A percentile compares a stretch with the other conserved stretches of the same genome.
Conservation (phyloP, 2,797 vertebrate genomes). For the Hemibagrus guttatus region DNA sequence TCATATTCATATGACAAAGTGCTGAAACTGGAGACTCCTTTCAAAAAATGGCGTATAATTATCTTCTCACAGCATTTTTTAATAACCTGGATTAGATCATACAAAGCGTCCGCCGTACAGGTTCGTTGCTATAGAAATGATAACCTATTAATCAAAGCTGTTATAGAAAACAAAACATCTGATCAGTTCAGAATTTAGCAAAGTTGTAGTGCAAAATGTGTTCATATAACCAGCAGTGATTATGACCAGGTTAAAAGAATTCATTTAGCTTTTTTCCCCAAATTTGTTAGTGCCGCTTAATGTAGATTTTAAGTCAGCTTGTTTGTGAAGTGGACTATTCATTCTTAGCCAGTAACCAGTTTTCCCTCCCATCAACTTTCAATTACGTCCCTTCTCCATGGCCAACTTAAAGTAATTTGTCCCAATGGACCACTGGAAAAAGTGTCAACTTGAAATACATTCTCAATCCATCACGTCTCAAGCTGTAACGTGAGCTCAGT, state of each 20-base stretch:
- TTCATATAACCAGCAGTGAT: neutral
- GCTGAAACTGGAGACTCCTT: neutral
- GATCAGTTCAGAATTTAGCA: neutral
- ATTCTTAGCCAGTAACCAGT: neutral
- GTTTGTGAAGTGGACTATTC: neutral
- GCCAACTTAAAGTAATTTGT: conserved; percentile 5
- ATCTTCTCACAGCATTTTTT: neutral
- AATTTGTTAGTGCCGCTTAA: neutral
- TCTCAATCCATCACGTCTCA: neutral
- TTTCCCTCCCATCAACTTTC: conserved; percentile 6
- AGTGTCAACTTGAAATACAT: conserved; percentile 3
- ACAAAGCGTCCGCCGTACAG: neutral
- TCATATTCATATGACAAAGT: neutral
- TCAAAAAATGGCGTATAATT: no score
- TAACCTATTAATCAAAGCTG: neutral
- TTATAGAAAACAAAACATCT: neutral
- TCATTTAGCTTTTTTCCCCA: neutral
- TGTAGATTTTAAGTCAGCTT: neutral
- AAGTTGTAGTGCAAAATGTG: neutral
- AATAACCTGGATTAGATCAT: neutral
- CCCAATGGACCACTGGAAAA: neutral
- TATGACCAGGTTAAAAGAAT: neutral
- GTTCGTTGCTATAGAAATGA: neutral
- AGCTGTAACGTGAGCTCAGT: neutral
- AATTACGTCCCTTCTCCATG: neutral